Conservation (phyloP, 2,113 vertebrate species). For the Zapornia atra region DNA sequence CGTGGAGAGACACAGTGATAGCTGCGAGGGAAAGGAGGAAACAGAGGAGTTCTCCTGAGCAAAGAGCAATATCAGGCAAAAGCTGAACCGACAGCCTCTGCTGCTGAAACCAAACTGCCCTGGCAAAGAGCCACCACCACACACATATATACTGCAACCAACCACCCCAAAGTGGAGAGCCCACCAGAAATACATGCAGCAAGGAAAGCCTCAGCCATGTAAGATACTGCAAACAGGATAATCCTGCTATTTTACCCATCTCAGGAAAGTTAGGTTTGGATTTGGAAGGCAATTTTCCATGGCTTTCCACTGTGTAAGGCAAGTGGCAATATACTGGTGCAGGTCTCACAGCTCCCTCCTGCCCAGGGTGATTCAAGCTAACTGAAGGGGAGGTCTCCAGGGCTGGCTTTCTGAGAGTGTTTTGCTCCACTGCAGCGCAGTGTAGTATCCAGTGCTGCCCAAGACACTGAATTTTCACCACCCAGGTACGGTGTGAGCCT, state of each 20-base stretch:
- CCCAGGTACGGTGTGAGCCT: neutral
- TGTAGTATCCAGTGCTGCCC: neutral
- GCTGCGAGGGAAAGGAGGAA: neutral
- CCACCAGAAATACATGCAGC: neutral
- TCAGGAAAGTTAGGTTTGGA: neutral
- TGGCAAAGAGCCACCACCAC: neutral
- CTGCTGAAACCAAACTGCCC: constrained; percentile 1
- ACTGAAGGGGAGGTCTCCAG: neutral
- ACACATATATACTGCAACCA: neutral
- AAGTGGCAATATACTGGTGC: neutral
- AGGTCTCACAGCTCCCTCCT: neutral
- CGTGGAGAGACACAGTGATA: neutral
- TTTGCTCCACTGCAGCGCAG: neutral
- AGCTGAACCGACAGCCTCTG: neutral
- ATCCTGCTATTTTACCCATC: neutral
- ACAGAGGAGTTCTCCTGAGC: neutral
- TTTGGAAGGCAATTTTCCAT: neutral
- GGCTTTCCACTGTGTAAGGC: neutral
- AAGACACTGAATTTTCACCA: neutral
- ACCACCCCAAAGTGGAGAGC: neutral
- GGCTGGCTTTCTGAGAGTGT: neutral
- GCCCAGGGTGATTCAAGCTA: neutral
- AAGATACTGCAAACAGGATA: neutral
- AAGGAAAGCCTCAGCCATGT: neutral
- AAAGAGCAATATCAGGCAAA: neutral